Evolutionary conservation across 2,113 vertebrate species (phyloP), one percentile per base, ranked within the genome.

Genomic region (Dissostichus mawsoni): DNA sequence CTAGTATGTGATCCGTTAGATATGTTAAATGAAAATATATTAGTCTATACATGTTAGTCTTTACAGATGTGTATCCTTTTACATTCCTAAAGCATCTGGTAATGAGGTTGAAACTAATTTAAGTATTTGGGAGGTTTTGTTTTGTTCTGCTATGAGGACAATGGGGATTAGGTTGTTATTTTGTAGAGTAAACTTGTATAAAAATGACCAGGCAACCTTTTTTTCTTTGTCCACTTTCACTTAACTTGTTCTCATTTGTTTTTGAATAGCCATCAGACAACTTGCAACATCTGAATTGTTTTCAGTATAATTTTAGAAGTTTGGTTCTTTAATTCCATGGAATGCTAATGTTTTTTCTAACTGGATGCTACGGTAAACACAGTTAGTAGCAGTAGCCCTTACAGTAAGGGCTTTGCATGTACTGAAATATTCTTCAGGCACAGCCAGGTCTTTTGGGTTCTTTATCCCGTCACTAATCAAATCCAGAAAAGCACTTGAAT

Each of bases 11-110:
- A 86, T 68, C 83, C 87, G 89, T 64, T 89, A 91, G 55, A 85
- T 89, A 90, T 85, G 84, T 80, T 89, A 93, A 75, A 82, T 88
- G 82, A 86, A 92, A 92, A 94, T 94, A 94, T 92, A 92, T 94
- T 93, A 91, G 83, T 91, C 86, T 91, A 87, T 92, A 90, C 76
- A 84, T 83, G 86, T 90, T 91, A 91, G 86, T 93, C 81, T 92
- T 89, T 85, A 92, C 85, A 91, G 89, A 91, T 91, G 79, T 83
- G 74, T 76, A 66, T 83, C 82, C 67, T 78, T 77, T 84, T 67
- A 65, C 47, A 73, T 76, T 74, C 25, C 74, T 82, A 63, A 65
- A 64, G 25, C 16, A 65, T 58, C n/a, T 66, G 48, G 50, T 62
- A 25, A 3, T 20, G 9, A 23, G 18, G 50, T 10, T 48, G 36